Percentiles rank a stretch among this genome's conserved stretches.
These are phyloP conservation scores for Hirtodrosophila trivittata DNA, from an alignment of 2,888 invertebrate species.

Conservation along the genomic window DNA sequence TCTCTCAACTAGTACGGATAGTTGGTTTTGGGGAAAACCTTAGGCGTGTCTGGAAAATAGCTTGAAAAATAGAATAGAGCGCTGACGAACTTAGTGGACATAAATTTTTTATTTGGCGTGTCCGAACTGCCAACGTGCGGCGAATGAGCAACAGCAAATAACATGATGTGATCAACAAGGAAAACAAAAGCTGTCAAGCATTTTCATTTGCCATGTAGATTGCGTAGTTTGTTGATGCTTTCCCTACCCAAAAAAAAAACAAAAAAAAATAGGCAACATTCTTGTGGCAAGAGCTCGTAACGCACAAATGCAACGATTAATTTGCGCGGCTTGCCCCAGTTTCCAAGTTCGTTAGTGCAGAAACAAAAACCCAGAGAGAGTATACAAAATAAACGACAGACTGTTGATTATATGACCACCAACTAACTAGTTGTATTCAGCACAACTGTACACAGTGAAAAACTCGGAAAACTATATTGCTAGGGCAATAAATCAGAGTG, in stretches of 20 bases:
- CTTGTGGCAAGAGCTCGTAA: constrained; percentile 10
- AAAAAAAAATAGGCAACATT: background rate
- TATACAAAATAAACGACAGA: constrained; percentile 21
- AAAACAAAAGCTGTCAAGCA: constrained; percentile 9
- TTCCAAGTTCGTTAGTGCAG: constrained; percentile 21
- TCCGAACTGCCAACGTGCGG: constrained; percentile 56
- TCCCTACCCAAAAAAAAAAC: background rate
- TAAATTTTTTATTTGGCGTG: constrained; percentile 8
- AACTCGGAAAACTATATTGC: constrained; percentile 2
- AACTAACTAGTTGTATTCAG: constrained; percentile 3
- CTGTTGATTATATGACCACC: constrained; percentile 29
- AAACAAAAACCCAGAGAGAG: background rate
- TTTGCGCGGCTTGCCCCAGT: constrained; percentile 33
- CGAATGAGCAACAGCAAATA: constrained; percentile 45
- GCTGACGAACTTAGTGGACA: constrained; percentile 14
- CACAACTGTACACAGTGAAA: constrained; percentile 17
- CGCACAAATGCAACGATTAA: constrained; percentile 39
- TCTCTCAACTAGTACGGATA: constrained; percentile 5
- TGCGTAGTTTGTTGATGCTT: constrained; percentile 1
- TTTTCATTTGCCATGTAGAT: constrained; percentile 37
- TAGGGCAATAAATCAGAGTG: constrained; percentile 12
- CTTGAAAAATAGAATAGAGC: constrained; percentile 17
- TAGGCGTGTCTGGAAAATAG: constrained; percentile 52
- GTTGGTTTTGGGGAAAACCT: constrained; percentile 27
- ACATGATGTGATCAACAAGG: constrained; percentile 34